A percentile compares a stretch with the other conserved stretches of the same genome.
These are phyloP conservation scores for Leptarthrus brevirostris DNA, from an alignment of 2,888 invertebrate genomes.

Conservation along the genomic window DNA sequence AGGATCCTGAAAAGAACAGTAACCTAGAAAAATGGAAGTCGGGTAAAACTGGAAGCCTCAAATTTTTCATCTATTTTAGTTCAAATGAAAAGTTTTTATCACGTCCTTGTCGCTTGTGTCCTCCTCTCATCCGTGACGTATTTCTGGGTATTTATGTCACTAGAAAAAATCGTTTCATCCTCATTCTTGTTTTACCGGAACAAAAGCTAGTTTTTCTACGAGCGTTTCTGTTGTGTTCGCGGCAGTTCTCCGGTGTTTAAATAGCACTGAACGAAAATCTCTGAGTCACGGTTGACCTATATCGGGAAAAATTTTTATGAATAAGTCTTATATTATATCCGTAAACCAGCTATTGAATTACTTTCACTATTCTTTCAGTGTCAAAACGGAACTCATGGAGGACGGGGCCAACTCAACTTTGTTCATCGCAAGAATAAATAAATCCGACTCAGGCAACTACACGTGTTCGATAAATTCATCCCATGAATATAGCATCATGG, in stretches of 20 bases:
- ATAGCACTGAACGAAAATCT: too few species aligned
- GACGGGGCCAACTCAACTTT: slow-evolving; percentile 70
- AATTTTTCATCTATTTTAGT: not conserved
- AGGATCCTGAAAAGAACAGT: not conserved
- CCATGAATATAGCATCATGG: slow-evolving; percentile 68
- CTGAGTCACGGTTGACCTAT: too few species aligned
- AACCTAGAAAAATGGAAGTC: not conserved
- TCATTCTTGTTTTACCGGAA: slow-evolving; percentile 26
- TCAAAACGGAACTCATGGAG: slow-evolving; percentile 70
- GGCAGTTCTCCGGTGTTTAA: too few species aligned
- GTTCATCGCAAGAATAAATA: slow-evolving; percentile 68
- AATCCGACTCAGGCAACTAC: slow-evolving; percentile 70
- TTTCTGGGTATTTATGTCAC: slow-evolving; percentile 32
- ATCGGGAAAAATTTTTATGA: too few species aligned
- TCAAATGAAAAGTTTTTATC: slow-evolving; percentile 3
- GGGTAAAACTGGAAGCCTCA: not conserved
- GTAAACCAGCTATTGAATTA: not conserved
- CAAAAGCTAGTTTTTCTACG: slow-evolving; percentile 18
- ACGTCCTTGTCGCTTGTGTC: not conserved
- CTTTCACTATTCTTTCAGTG: slow-evolving; percentile 61
- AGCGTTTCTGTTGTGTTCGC: slow-evolving; percentile 9
- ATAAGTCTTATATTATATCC: too few species aligned
- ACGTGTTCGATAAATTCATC: slow-evolving; percentile 69
- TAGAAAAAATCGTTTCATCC: slow-evolving; percentile 1
- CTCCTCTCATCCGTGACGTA: slow-evolving; percentile 7